Evolutionary conservation across 2,888 invertebrate species (phyloP).

Genomic region (Leucozona laternaria): DNA sequence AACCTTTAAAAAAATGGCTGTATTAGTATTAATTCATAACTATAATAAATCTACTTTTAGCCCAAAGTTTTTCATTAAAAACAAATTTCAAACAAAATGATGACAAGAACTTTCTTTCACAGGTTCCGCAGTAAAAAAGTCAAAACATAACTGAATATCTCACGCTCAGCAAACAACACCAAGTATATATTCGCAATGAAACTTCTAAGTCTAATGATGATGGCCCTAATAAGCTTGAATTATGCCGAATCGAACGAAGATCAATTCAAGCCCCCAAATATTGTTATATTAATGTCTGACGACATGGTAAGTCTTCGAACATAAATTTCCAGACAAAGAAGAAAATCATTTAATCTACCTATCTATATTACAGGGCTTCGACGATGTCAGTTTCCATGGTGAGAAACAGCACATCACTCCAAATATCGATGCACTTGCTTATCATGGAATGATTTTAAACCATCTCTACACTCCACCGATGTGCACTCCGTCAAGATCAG

Average conservation of each 20-base stretch:
- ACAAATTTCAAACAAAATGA: too few relatives aligned
- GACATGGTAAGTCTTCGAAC: conserved; percentile 88
- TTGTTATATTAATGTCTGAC: conserved; percentile 92
- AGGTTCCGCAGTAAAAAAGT: neutral
- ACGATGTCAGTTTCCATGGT: conserved; percentile 96
- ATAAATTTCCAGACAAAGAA: too few relatives aligned
- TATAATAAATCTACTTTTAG: too few relatives aligned
- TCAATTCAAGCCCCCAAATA: conserved; percentile 85
- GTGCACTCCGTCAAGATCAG: conserved; percentile 93
- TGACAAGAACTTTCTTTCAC: neutral
- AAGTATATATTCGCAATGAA: conserved; percentile 3
- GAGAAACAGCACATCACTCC: conserved; percentile 94
- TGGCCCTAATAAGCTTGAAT: neutral
- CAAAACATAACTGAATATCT: neutral
- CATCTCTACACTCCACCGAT: conserved; percentile 92
- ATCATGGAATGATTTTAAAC: conserved; percentile 92
- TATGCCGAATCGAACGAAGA: neutral
- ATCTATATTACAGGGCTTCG: conserved; percentile 92
- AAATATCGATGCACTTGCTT: conserved; percentile 94
- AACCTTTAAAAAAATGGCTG: too few relatives aligned
- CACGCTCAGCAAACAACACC: neutral
- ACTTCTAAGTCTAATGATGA: conserved; percentile 1
- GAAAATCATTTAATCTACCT: too few relatives aligned
- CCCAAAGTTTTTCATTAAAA: too few relatives aligned
- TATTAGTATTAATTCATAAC: too few relatives aligned